These are phyloP conservation scores for Cloeon dipterum DNA, from an alignment of 2,888 invertebrate genomes.

Conservation along the genomic window DNA sequence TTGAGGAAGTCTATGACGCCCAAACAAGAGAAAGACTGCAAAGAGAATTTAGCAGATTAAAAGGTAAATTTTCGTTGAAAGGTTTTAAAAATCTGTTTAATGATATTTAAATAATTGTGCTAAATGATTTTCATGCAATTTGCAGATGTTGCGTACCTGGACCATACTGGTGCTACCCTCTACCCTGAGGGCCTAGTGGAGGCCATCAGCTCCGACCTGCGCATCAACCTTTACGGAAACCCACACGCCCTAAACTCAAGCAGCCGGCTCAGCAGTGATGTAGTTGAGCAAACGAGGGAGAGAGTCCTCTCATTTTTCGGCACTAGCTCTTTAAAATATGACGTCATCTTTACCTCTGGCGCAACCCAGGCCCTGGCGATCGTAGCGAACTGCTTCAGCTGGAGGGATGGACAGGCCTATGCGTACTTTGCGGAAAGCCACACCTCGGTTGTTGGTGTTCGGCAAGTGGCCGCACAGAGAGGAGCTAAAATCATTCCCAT, in stretches of 20 bases:
- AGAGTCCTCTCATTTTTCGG: constrained; percentile 69
- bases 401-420: constrained; percentile 34
- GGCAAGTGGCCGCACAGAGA: constrained; percentile 41
- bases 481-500: constrained; percentile 28
- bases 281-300: constrained; percentile 60
- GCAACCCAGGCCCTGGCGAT: constrained; percentile 72
- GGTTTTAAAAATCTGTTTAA: too few relatives aligned
- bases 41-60: constrained; percentile 15
- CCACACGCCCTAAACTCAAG: constrained; percentile 58
- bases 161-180: constrained; percentile 70
- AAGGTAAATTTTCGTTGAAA: constrained; percentile 11
- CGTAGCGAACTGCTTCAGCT: constrained; percentile 59
- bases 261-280: constrained; percentile 58
- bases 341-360: constrained; percentile 81
- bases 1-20: constrained; percentile 14
- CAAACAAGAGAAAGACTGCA: constrained; percentile 10
- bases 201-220: constrained; percentile 36
- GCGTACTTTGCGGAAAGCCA: constrained; percentile 77
- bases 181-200: constrained; percentile 55
- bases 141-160: constrained; percentile 54
- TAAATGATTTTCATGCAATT: too few relatives aligned
- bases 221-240: constrained; percentile 60
- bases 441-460: constrained; percentile 84
- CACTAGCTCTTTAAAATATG: constrained; percentile 54
- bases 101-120: too few relatives aligned